Conservation (phyloP, 2,797 vertebrate genomes). For the Rhinogobio ventralis region DNA sequence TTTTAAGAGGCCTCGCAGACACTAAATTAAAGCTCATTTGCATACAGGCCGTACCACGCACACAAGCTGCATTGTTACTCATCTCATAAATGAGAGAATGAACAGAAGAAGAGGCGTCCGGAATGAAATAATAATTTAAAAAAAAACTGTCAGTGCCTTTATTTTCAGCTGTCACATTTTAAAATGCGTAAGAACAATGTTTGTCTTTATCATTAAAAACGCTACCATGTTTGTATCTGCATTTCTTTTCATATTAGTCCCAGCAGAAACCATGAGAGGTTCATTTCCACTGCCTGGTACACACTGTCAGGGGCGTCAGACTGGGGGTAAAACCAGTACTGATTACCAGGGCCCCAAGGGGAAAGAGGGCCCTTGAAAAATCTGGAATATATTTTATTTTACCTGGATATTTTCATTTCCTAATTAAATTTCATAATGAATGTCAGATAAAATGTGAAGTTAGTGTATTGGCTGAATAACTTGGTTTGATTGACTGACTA, state of each 20-base stretch:
- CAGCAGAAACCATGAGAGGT: background rate
- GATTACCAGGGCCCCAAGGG: too few relatives aligned
- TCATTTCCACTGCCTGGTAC: constrained; percentile 12
- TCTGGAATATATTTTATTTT: too few relatives aligned
- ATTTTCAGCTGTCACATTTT: constrained; percentile 37
- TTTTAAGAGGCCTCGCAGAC: constrained; percentile 27
- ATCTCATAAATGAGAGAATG: constrained; percentile 13
- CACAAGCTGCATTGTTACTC: constrained; percentile 1
- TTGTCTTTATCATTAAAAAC: constrained; percentile 25
- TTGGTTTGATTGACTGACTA: too few relatives aligned
- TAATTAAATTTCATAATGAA: too few relatives aligned
- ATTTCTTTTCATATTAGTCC: background rate
- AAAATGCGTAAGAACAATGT: background rate
- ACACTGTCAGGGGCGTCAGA: background rate
- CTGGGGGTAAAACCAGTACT: too few relatives aligned
- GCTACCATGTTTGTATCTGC: background rate
- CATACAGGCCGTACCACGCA: constrained; percentile 25
- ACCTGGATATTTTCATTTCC: too few relatives aligned
- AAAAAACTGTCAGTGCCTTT: constrained; percentile 10
- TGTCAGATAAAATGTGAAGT: too few relatives aligned
- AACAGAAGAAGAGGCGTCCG: background rate
- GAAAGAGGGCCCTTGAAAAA: too few relatives aligned
- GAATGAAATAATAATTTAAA: constrained; percentile 2
- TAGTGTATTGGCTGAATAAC: too few relatives aligned
- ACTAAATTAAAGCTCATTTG: constrained; percentile 49